Conservation (phyloP, 2,113 vertebrate genomes). For the Rhinopomastus cyanomelas region DNA sequence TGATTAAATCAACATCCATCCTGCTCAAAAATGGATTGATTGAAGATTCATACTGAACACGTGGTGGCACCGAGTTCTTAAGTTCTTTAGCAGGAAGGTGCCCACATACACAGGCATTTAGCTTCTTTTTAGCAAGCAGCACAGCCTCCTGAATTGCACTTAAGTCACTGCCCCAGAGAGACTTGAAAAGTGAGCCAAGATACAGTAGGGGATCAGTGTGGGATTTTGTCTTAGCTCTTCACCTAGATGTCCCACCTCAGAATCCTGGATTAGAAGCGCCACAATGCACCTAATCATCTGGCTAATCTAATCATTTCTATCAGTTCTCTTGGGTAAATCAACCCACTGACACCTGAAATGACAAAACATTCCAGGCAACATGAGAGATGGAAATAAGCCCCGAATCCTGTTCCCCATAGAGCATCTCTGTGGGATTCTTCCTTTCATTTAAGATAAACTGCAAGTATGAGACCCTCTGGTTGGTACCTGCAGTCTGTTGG, state of each 20-base stretch:
- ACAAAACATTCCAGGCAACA: constrained; percentile 47
- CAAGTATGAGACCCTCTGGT: background rate
- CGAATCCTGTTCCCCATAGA: background rate
- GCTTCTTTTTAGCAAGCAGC: background rate
- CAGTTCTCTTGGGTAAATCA: constrained; percentile 61
- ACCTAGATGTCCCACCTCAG: constrained; percentile 15
- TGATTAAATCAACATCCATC: background rate
- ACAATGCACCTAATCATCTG: constrained; percentile 52
- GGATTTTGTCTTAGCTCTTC: background rate
- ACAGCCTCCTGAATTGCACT: background rate
- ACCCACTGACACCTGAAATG: constrained; percentile 68
- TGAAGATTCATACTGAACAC: background rate
- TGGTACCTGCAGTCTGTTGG: background rate
- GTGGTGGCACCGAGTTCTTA: background rate
- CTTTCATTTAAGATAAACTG: background rate
- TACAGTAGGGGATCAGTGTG: background rate
- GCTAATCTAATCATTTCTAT: constrained; percentile 65
- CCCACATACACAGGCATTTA: background rate
- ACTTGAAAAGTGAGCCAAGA: constrained; percentile 29
- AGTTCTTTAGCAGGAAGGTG: background rate
- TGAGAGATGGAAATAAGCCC: background rate
- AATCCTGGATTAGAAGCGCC: constrained; percentile 15
- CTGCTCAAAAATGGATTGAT: background rate
- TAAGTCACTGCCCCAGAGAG: background rate
- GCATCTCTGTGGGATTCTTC: background rate